Evolutionary conservation across 2,797 vertebrate species (phyloP).

Genomic region (Oreonectes daqikongensis): DNA sequence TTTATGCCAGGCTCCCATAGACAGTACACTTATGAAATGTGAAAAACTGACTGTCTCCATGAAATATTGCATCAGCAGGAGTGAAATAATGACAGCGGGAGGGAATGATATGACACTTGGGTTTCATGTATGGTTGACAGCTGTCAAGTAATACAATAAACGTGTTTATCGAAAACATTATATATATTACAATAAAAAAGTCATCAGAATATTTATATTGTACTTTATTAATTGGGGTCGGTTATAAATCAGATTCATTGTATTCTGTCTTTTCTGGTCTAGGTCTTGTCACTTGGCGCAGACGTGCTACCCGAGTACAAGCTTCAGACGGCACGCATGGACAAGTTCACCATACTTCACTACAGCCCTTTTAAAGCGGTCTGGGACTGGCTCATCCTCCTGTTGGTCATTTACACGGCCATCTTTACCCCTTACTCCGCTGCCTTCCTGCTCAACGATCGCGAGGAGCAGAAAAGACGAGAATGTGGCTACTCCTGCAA

Average conservation of each 20-base stretch:
- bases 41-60: constrained; percentile 6
- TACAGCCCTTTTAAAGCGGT: constrained; percentile 99
- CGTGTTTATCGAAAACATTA: too few relatives aligned
- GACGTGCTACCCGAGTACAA: constrained; percentile 98
- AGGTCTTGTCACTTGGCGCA: constrained; percentile 96
- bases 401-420: constrained; percentile 97
- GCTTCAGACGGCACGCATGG: constrained; percentile 94
- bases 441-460: constrained; percentile 95
- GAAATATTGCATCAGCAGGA: constrained; percentile 10
- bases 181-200: too few relatives aligned
- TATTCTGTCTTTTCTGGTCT: background rate
- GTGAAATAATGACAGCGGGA: background rate
- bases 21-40: constrained; percentile 23
- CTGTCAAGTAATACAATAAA: constrained; percentile 10
- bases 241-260: background rate
- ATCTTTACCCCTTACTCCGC: constrained; percentile 98
- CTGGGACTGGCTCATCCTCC: constrained; percentile 98
- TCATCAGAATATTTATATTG: too few relatives aligned
- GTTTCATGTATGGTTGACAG: background rate
- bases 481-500: constrained; percentile 97
- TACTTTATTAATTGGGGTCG: too few relatives aligned
- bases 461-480: constrained; percentile 90
- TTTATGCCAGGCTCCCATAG: constrained; percentile 26
- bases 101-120: background rate
- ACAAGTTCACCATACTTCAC: constrained; percentile 98